Evolutionary conservation across 2,888 invertebrate species (phyloP).

Genomic region (Agonopterix alstromeriana): DNA sequence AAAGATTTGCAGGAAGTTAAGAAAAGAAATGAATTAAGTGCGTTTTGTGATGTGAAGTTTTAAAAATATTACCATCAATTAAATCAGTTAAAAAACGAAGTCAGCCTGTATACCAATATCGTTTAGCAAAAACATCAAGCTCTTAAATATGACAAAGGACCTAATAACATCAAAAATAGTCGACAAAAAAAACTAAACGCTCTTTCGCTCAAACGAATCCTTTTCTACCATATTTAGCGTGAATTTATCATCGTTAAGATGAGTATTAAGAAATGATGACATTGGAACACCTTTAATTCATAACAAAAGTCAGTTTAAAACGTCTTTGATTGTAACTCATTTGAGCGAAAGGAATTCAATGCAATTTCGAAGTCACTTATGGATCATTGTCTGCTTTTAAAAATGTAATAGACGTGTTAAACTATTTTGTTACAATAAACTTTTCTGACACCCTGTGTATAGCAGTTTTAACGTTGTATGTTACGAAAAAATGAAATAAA

Average conservation of each 20-base stretch:
- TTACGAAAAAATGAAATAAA: too few relatives aligned
- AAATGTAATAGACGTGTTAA: background rate
- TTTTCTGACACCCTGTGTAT: too few relatives aligned
- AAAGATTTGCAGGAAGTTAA: too few relatives aligned
- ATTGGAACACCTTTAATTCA: conserved; percentile 41
- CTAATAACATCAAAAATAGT: conserved; percentile 50
- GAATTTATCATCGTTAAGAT: conserved; percentile 41
- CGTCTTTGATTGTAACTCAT: conserved; percentile 20
- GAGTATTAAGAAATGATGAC: conserved; percentile 44
- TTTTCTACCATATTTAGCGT: conserved; percentile 43
- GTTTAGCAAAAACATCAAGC: conserved; percentile 44
- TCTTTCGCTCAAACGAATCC: conserved; percentile 44
- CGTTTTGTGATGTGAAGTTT: too few relatives aligned
- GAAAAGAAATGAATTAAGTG: too few relatives aligned
- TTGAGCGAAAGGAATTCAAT: conserved; percentile 16
- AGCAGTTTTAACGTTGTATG: too few relatives aligned
- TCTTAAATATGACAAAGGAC: conserved; percentile 44
- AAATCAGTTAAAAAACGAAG: background rate
- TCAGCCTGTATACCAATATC: conserved; percentile 39
- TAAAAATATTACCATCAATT: too few relatives aligned
- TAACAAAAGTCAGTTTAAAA: conserved; percentile 26
- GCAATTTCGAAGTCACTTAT: conserved; percentile 8
- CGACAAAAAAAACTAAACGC: conserved; percentile 33
- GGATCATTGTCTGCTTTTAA: conserved; percentile 3
- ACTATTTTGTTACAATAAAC: too few relatives aligned